phyloP scores from a whole-genome alignment of 2,888 invertebrate genomes.

The Metallyticus violacea region DNA sequence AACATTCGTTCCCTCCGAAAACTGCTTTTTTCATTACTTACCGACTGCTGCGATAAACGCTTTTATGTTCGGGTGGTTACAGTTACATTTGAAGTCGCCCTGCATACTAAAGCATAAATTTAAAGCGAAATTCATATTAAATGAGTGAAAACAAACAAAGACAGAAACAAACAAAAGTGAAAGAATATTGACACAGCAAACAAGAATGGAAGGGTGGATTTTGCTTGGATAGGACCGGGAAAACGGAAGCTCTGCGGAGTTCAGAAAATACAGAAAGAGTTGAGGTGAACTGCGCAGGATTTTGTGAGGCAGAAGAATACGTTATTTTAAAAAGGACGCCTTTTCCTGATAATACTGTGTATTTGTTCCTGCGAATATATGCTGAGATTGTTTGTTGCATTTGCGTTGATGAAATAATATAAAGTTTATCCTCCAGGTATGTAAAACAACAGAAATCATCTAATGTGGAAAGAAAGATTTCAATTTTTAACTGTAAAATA shows the following conservation, averaged over 20 bases:
- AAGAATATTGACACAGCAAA: not conserved
- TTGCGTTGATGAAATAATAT: too few relatives aligned
- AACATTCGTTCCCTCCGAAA: not conserved
- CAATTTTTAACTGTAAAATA: too few relatives aligned
- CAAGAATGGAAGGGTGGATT: not conserved
- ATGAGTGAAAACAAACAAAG: not conserved
- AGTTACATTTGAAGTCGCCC: not conserved
- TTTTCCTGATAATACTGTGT: too few relatives aligned
- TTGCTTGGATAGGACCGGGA: not conserved
- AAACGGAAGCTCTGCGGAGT: not conserved
- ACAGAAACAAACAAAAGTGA: not conserved
- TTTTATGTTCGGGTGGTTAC: not conserved
- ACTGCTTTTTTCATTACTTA: not conserved
- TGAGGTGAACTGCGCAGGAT: not conserved
- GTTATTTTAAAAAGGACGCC: too few relatives aligned
- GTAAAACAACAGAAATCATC: too few relatives aligned
- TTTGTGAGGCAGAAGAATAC: not conserved
- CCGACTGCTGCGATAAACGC: not conserved
- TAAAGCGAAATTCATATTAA: not conserved
- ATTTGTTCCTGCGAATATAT: too few relatives aligned
- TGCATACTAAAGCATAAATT: not conserved
- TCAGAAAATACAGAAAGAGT: not conserved
- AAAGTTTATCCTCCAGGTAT: too few relatives aligned
- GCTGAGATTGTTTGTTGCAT: too few relatives aligned
- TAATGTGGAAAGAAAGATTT: too few relatives aligned